A percentile compares a stretch with the other conserved stretches of the same genome.
Evolutionary conservation across 2,797 vertebrate genomes (phyloP).

Genomic region (Acestrorhynchus altus): DNA sequence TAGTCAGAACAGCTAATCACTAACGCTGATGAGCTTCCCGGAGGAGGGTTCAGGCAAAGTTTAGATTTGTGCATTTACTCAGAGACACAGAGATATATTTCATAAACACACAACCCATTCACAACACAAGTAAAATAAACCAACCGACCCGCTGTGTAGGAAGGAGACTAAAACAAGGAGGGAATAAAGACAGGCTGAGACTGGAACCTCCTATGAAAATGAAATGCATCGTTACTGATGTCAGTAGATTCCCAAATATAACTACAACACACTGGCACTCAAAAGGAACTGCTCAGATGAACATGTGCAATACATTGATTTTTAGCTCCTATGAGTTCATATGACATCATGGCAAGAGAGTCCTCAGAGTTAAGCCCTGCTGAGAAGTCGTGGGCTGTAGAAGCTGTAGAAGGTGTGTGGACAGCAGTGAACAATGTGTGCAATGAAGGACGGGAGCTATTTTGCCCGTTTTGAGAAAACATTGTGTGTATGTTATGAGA

Average conservation of each 20-base stretch:
- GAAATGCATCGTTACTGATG: background rate
- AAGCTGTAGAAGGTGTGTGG: too few relatives aligned
- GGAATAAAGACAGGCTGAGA: conserved; percentile 21
- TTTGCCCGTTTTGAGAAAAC: too few relatives aligned
- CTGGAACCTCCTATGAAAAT: background rate
- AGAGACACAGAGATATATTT: background rate
- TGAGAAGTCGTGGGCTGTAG: too few relatives aligned
- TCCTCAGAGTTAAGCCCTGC: too few relatives aligned
- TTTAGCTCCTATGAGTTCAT: background rate
- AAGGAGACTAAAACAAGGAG: conserved; percentile 25
- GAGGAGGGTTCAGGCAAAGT: background rate
- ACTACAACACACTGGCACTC: background rate
- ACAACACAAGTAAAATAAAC: conserved; percentile 16
- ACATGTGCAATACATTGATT: background rate
- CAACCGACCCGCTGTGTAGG: conserved; percentile 11
- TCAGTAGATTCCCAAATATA: background rate
- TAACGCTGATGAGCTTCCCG: conserved; percentile 1
- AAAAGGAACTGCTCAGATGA: background rate
- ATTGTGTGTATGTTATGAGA: too few relatives aligned
- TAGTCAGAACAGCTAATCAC: background rate
- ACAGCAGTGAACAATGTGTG: too few relatives aligned
- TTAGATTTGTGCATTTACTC: background rate
- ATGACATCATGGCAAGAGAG: too few relatives aligned
- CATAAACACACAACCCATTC: background rate
- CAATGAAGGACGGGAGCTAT: too few relatives aligned